Evolutionary conservation across 1,140 invertebrate genomes (phyloP).

Genomic region (Wiebesia pumilae): DNA sequence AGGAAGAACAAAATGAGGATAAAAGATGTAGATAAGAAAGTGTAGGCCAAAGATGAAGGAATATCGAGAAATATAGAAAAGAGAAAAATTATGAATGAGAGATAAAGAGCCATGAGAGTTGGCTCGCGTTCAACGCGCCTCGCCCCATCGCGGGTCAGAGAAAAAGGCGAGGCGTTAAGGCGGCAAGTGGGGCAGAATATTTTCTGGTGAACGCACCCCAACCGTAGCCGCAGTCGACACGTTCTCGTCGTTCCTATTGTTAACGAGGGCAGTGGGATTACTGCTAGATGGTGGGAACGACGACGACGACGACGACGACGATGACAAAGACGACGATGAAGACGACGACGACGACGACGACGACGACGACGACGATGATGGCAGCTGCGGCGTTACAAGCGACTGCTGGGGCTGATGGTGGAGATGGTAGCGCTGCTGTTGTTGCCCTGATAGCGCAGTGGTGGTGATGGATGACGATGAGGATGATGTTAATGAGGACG

Average conservation of each 20-base stretch:
- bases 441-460: background rate
- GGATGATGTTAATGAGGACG: conserved; percentile 47
- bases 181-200: conserved; percentile 69
- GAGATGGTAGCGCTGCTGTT: conserved; percentile 18
- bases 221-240: background rate
- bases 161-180: conserved; percentile 67
- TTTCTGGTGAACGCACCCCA: conserved; percentile 66
- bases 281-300: background rate
- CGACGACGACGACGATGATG: background rate
- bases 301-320: background rate
- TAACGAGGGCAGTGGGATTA: background rate
- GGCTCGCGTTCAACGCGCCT: conserved; percentile 56
- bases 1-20: background rate
- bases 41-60: background rate
- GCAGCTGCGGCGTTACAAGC: background rate
- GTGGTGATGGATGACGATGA: conserved; percentile 37
- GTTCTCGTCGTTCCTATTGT: conserved; percentile 18
- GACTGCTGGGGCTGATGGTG: conserved; percentile 31
- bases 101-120: background rate
- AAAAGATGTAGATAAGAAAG: background rate
- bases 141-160: conserved; percentile 45
- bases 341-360: background rate
- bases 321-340: background rate
- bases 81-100: background rate
- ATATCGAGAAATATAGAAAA: background rate